Percentiles rank a stretch among this genome's conserved stretches.
phyloP scores from a whole-genome alignment of 2,888 invertebrate genomes.

The Ligdia adustata region DNA sequence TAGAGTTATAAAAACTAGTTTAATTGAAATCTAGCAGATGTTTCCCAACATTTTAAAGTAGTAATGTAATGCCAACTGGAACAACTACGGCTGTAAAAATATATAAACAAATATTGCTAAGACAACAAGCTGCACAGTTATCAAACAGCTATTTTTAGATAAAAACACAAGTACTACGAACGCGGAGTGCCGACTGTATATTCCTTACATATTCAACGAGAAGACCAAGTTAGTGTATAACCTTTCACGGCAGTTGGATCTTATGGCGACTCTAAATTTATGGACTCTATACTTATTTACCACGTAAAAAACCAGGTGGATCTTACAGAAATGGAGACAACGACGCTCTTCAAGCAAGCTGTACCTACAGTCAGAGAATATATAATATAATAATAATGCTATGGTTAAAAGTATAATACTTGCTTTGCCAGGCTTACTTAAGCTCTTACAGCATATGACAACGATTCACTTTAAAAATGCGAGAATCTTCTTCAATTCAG shows the following conservation, averaged over 20 bases:
- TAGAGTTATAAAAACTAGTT: neutral
- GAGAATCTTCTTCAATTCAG: no score
- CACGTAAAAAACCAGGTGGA: constrained; percentile 4
- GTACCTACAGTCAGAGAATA: no score
- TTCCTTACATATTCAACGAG: constrained; percentile 39
- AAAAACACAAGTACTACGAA: neutral
- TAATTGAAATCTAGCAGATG: neutral
- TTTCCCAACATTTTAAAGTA: neutral
- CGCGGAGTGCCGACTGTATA: constrained; percentile 24
- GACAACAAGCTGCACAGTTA: constrained; percentile 39
- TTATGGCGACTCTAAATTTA: constrained; percentile 11
- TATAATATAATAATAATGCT: no score
- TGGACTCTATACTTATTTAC: neutral
- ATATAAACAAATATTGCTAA: constrained; percentile 37
- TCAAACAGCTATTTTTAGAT: constrained; percentile 44
- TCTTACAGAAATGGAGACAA: constrained; percentile 4
- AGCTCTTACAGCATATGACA: no score
- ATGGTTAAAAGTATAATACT: no score
- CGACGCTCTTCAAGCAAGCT: no score
- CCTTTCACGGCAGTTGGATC: constrained; percentile 19
- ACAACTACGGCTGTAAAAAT: constrained; percentile 38
- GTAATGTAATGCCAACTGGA: constrained; percentile 37
- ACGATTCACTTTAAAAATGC: no score
- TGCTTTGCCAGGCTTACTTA: no score
- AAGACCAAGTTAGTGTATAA: constrained; percentile 23